Conservation (phyloP, 1,140 invertebrate species). For the Pogonomyrmex barbatus region DNA sequence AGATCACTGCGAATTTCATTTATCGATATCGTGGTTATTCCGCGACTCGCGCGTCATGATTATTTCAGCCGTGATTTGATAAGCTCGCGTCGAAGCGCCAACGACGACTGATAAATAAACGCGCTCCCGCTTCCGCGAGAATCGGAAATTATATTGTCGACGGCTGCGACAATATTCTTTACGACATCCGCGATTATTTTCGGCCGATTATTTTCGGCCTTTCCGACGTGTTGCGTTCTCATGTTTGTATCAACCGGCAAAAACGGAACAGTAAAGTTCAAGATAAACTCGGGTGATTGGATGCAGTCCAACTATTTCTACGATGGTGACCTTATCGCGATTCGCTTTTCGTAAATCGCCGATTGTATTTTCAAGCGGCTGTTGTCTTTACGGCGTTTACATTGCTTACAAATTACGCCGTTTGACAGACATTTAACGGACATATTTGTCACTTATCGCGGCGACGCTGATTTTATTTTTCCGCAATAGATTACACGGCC, state of each 20-base stretch:
- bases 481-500: not conserved
- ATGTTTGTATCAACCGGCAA: not conserved
- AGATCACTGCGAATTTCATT: not conserved
- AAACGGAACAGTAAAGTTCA: slow-evolving; percentile 44
- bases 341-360: slow-evolving; percentile 38
- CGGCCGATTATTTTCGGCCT: slow-evolving; percentile 50
- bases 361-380: not conserved
- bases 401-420: not conserved
- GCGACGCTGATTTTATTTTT: not conserved
- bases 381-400: not conserved
- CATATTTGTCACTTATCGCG: not conserved
- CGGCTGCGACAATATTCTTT: slow-evolving; percentile 21
- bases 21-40: slow-evolving; percentile 38
- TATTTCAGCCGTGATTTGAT: slow-evolving; percentile 29
- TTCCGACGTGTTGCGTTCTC: not conserved
- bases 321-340: slow-evolving; percentile 24
- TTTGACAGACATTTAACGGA: not conserved
- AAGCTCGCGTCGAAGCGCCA: slow-evolving; percentile 4
- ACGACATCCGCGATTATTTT: slow-evolving; percentile 51
- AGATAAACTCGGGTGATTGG: slow-evolving; percentile 43
- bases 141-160: slow-evolving; percentile 29
- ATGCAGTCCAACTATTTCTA: slow-evolving; percentile 35
- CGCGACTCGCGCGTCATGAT: not conserved
- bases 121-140: not conserved
- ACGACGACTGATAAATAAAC: slow-evolving; percentile 6